Evolutionary conservation across 2,888 invertebrate genomes (phyloP).

Genomic region (Acanthosepion esculentum): DNA sequence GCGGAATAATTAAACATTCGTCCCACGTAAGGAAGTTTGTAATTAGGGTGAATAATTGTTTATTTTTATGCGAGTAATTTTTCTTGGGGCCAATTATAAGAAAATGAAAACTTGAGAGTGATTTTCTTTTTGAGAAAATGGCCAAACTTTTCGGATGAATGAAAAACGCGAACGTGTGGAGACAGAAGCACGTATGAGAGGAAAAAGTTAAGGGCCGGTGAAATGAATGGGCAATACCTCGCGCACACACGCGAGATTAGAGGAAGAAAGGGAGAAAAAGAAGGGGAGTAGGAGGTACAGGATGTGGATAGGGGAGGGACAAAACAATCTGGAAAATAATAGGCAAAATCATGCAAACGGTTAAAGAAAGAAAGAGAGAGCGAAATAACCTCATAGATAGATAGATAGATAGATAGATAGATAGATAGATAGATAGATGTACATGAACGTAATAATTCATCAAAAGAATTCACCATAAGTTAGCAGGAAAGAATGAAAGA

Average conservation of each 20-base stretch:
- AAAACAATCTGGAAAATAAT: neutral
- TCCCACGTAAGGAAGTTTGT: constrained; percentile 22
- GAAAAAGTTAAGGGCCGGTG: neutral
- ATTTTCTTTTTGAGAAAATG: neutral
- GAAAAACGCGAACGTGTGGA: neutral
- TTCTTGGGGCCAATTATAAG: neutral
- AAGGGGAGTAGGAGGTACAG: neutral
- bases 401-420: neutral
- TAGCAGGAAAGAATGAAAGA: neutral
- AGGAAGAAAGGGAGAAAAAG: neutral
- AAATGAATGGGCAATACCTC: no score
- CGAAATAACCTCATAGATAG: neutral
- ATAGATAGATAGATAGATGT: neutral
- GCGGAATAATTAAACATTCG: neutral
- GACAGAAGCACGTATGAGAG: neutral
- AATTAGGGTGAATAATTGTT: neutral
- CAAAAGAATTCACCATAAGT: neutral
- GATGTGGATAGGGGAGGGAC: neutral
- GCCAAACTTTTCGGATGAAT: neutral
- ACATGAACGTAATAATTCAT: neutral
- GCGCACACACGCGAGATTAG: neutral
- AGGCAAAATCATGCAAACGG: neutral
- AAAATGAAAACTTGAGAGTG: neutral
- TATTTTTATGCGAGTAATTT: neutral
- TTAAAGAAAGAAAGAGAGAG: neutral